Evolutionary conservation across 2,113 vertebrate genomes (phyloP).

Genomic region (Tragelaphus strepsiceros): DNA sequence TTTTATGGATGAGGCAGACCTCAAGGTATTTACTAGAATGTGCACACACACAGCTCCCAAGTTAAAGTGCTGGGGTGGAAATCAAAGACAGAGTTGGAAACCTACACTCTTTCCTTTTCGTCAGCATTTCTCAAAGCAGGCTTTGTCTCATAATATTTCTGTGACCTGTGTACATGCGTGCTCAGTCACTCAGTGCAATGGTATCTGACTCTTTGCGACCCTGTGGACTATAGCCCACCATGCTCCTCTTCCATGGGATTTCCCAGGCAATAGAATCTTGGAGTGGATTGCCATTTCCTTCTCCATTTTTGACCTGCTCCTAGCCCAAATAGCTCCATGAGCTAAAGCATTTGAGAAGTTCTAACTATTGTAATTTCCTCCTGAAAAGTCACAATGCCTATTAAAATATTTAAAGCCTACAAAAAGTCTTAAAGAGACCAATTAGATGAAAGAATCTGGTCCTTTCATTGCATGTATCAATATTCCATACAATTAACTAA

Average conservation of each 20-base stretch:
- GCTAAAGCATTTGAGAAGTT: background rate
- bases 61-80: background rate
- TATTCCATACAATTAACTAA: background rate
- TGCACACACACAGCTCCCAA: background rate
- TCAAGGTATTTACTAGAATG: background rate
- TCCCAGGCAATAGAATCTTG: background rate
- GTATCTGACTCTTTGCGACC: background rate
- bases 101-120: background rate
- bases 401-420: background rate
- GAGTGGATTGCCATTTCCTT: background rate
- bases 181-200: background rate
- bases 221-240: background rate
- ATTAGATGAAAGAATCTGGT: background rate
- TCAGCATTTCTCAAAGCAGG: background rate
- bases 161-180: background rate
- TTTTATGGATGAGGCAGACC: background rate
- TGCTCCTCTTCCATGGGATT: background rate
- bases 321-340: background rate
- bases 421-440: background rate
- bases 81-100: background rate
- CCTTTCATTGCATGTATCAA: background rate
- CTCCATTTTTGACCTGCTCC: background rate
- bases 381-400: background rate
- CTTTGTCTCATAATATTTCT: background rate
- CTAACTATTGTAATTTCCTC: background rate